phyloP scores from a whole-genome alignment of 2,888 invertebrate genomes.

The Pocota personata region DNA sequence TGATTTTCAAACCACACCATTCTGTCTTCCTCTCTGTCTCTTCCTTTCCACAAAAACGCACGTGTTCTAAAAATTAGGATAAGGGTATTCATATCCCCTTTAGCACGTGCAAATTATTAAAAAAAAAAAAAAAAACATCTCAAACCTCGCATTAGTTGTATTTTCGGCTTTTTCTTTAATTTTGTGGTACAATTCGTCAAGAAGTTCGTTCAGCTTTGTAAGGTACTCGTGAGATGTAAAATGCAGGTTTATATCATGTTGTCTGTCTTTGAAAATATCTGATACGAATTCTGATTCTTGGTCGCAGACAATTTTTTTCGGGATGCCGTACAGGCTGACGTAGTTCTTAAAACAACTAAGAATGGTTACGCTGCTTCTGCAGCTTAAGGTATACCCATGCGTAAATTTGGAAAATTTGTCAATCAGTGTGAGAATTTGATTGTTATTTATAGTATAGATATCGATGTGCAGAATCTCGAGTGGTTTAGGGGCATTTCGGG shows the following conservation, averaged over 20 bases:
- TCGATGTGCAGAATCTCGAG: no score
- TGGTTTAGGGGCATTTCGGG: no score
- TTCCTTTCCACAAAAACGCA: no score
- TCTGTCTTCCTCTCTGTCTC: no score
- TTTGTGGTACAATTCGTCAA: conserved; percentile 33
- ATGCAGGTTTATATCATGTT: conserved; percentile 39
- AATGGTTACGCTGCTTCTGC: conserved; percentile 24
- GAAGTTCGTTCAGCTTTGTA: conserved; percentile 39
- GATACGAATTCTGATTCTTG: conserved; percentile 19
- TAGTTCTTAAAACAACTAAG: conserved; percentile 13
- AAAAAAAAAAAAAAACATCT: no score
- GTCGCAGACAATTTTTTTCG: conserved; percentile 21
- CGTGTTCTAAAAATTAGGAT: no score
- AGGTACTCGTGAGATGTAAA: conserved; percentile 46
- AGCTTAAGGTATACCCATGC: conserved; percentile 22
- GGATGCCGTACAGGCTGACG: conserved; percentile 37
- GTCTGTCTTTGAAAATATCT: conserved; percentile 48
- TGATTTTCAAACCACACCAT: no score
- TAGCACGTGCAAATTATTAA: no score
- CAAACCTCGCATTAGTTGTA: conserved; percentile 19
- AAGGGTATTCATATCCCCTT: no score
- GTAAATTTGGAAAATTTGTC: neutral
- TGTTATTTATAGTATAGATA: conserved; percentile 53
- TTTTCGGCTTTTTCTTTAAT: conserved; percentile 16
- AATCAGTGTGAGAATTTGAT: conserved; percentile 13